These are phyloP conservation scores for Sinella curviseta DNA, from an alignment of 1,140 invertebrate genomes.

Conservation along the genomic window DNA sequence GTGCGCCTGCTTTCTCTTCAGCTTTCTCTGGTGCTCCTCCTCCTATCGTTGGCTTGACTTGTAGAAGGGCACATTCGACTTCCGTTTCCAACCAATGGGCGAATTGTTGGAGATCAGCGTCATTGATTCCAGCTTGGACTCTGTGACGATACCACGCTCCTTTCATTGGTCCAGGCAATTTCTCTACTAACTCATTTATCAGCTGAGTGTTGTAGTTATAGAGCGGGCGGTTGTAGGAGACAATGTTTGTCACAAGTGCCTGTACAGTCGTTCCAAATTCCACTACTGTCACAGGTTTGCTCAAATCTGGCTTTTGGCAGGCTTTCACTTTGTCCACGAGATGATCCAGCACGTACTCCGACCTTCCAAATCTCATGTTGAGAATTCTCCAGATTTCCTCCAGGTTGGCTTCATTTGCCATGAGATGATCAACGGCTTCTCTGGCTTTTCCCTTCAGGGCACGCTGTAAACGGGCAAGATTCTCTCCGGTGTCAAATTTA, in stretches of 20 bases:
- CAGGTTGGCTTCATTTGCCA: background rate
- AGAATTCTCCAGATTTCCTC: background rate
- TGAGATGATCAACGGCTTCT: background rate
- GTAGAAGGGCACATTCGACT: background rate
- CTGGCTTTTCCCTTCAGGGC: conserved; percentile 19
- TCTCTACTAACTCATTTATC: background rate
- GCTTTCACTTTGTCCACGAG: background rate
- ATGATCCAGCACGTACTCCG: background rate
- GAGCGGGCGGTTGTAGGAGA: background rate
- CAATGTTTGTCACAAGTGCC: background rate
- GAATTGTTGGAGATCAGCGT: background rate
- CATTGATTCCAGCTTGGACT: background rate
- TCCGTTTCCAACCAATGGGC: background rate
- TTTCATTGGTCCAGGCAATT: background rate
- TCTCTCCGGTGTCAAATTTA: background rate
- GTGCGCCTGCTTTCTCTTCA: background rate
- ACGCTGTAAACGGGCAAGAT: background rate
- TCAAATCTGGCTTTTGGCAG: background rate
- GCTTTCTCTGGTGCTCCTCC: no score
- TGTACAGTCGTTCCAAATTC: background rate
- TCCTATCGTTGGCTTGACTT: no score
- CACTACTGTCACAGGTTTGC: conserved; percentile 6
- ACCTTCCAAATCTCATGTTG: background rate
- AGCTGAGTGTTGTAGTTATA: background rate
- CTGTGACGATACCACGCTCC: background rate